Percentiles rank a stretch among this genome's conserved stretches.
These are phyloP conservation scores for Acrossocheilus wenchowensis DNA, from an alignment of 2,797 vertebrate genomes.

Conservation along the genomic window DNA sequence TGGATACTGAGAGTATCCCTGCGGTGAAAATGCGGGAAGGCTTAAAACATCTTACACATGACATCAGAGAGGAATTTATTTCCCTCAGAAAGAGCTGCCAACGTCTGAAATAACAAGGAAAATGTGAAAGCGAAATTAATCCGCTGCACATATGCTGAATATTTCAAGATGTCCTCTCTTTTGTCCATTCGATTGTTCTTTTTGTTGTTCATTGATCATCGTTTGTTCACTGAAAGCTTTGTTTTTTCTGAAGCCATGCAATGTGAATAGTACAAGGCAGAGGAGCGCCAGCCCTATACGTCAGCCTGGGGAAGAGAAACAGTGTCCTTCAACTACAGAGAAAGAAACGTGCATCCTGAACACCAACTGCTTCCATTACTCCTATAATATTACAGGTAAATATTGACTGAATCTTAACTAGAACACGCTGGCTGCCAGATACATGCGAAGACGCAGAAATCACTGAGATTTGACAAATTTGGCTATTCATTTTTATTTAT, in stretches of 20 bases:
- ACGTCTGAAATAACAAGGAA: conserved; percentile 2
- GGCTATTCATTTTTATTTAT: not conserved
- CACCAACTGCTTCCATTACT: conserved; percentile 95
- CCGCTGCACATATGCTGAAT: conserved; percentile 12
- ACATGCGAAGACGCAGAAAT: not conserved
- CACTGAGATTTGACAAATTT: not conserved
- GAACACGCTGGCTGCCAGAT: not conserved
- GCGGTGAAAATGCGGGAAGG: conserved; percentile 33
- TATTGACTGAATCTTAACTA: conserved; percentile 5
- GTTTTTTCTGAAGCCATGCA: conserved; percentile 84
- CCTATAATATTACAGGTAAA: conserved; percentile 93
- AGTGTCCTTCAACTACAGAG: conserved; percentile 82
- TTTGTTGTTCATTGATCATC: conserved; percentile 8
- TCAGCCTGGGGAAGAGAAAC: conserved; percentile 82
- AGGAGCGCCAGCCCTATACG: conserved; percentile 83
- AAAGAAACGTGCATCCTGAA: conserved; percentile 87
- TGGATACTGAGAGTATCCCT: conserved; percentile 52
- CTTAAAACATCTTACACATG: conserved; percentile 39
- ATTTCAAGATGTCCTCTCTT: conserved; percentile 12
- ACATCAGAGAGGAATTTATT: conserved; percentile 47
- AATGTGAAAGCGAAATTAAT: conserved; percentile 14
- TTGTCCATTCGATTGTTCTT: conserved; percentile 13
- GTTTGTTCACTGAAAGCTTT: conserved; percentile 18
- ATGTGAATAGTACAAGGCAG: conserved; percentile 79
- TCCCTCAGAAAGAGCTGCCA: conserved; percentile 8